These are phyloP conservation scores for Thereva unica DNA, from an alignment of 2,888 invertebrate species.

Conservation along the genomic window DNA sequence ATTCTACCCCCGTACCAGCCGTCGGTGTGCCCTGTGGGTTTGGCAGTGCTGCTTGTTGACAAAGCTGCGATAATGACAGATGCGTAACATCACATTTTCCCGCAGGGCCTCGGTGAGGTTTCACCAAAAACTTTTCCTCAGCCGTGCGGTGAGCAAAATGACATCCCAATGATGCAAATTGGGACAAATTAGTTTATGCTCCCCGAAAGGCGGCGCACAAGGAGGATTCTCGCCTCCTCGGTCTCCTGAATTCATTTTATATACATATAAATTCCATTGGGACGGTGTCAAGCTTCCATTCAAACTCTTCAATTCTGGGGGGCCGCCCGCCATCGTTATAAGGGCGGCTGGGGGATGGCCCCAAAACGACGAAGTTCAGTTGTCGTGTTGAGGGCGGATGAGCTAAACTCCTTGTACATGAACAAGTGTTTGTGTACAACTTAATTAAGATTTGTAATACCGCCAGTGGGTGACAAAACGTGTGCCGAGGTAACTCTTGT, in stretches of 20 bases:
- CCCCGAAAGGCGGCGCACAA: conserved; percentile 43
- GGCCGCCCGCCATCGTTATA: background rate
- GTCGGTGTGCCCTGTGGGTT: too few relatives aligned
- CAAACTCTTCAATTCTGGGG: conserved; percentile 22
- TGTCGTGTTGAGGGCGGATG: background rate
- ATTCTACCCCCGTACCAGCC: background rate
- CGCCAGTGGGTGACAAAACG: conserved; percentile 44
- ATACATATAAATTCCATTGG: conserved; percentile 22
- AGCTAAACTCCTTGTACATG: conserved; percentile 34
- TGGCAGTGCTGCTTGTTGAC: too few relatives aligned
- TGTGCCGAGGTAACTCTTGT: conserved; percentile 30
- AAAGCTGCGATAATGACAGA: conserved; percentile 20
- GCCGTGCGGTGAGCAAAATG: conserved; percentile 44
- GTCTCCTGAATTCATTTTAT: conserved; percentile 2
- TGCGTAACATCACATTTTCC: conserved; percentile 3
- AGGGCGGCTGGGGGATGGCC: conserved; percentile 9
- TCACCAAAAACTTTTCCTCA: conserved; percentile 37
- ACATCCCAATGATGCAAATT: conserved; percentile 46
- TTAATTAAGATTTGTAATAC: conserved; percentile 46
- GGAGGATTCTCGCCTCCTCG: conserved; percentile 34
- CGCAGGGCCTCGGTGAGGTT: background rate
- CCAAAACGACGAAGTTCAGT: background rate
- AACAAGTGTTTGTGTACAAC: conserved; percentile 44
- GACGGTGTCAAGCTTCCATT: conserved; percentile 15
- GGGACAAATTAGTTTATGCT: conserved; percentile 46